Evolutionary conservation across 1,140 invertebrate genomes (phyloP), one percentile per base, ranked within the genome.

Genomic region (Linepithema humile): DNA sequence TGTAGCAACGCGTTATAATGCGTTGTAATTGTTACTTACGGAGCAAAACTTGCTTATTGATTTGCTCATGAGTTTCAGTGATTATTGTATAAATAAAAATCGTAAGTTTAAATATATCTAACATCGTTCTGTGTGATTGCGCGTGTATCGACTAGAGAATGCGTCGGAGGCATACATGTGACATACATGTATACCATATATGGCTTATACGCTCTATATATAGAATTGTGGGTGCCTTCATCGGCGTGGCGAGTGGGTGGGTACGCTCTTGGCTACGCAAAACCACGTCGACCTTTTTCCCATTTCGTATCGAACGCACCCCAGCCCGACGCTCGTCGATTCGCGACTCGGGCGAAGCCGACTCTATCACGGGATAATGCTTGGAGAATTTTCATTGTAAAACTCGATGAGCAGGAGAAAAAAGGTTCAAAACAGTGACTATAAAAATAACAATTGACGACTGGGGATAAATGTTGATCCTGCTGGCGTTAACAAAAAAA

Each of bases 231-330:
- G 43, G 32, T 67, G 23, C 35, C 48, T 43, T 69, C 20, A 4
- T 23, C 29, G 60, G n/a, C 10, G 38, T 7, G 17, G 35, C 15
- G 9, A 6, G 48, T 78, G 35, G 60, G 32, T 78, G 20, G 40
- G 60, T 55, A 32, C 26, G 64, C 43, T 26, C 60, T 77, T 43
- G 74, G 7, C 48, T 26, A 70, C 48, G 75, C 64, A 32, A 80
- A 80, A 80, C 64, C 62, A 80, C 64, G 64, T 80, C 64, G 75
- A 35, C 40, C 64, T 55, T 80, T 69, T 69, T 80, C 23, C n/a
- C 64, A 43, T 80, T 80, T 80, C 38, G 48, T 80, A 80, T 80
- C 75, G 74, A 78, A 65, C 74, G 59, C 74, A 20, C 40, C 26
- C 23, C 55, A 12, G n/a, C 38, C 35, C n/a, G 73, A 23, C n/a